These are phyloP conservation scores for Orthosia gothica DNA, from an alignment of 2,888 invertebrate species.

Conservation along the genomic window DNA sequence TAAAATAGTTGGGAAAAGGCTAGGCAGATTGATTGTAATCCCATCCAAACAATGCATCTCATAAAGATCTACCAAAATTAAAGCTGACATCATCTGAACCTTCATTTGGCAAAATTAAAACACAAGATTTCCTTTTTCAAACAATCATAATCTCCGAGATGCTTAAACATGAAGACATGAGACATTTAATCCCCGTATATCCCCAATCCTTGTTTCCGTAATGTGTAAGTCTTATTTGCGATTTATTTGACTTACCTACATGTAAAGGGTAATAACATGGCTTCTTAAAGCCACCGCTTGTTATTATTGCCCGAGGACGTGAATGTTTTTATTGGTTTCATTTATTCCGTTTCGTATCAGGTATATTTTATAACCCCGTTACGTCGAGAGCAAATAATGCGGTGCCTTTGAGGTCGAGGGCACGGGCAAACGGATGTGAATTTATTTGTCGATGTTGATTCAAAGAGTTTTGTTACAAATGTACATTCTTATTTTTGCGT, in stretches of 20 bases:
- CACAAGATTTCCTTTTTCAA: background rate
- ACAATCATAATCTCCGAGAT: slow-evolving; percentile 7
- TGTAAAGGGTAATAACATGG: slow-evolving; percentile 35
- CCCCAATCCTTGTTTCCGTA: slow-evolving; percentile 26
- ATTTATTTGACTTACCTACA: slow-evolving; percentile 47
- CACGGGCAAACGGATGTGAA: background rate
- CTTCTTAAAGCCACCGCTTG: slow-evolving; percentile 29
- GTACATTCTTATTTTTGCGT: no score
- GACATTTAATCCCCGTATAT: slow-evolving; percentile 24
- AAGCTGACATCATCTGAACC: background rate
- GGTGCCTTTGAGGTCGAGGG: slow-evolving; percentile 16
- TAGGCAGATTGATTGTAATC: no score
- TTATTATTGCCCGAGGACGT: slow-evolving; percentile 49
- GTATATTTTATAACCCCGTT: slow-evolving; percentile 34
- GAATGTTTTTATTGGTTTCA: slow-evolving; percentile 45
- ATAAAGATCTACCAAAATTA: background rate
- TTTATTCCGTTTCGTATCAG: slow-evolving; percentile 40
- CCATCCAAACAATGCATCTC: background rate
- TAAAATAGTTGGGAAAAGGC: no score
- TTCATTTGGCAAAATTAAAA: background rate
- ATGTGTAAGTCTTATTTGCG: slow-evolving; percentile 39
- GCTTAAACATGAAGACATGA: slow-evolving; percentile 20
- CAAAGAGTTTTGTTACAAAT: background rate
- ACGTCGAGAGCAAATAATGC: slow-evolving; percentile 29
- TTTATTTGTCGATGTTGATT: slow-evolving; percentile 15